Percentiles rank a stretch among this genome's conserved stretches.
phyloP scores from a whole-genome alignment of 2,888 invertebrate genomes.

The Pseudanteris insignis region DNA sequence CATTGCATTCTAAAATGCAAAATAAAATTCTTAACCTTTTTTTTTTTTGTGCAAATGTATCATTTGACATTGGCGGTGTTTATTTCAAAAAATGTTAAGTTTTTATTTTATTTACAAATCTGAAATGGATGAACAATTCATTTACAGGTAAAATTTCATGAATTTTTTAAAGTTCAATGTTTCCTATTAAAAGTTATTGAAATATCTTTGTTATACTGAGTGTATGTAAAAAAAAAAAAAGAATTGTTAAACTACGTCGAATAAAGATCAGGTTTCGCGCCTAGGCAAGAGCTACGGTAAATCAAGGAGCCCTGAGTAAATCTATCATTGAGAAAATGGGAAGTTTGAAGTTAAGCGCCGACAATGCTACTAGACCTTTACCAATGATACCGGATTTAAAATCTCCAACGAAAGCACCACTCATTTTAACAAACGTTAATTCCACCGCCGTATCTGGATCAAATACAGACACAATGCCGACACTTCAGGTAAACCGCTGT shows the following conservation, averaged over 20 bases:
- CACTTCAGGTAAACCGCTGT: slow-evolving; percentile 57
- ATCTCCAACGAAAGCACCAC: slow-evolving; percentile 36
- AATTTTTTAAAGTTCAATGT: too few relatives aligned
- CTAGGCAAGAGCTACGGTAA: slow-evolving; percentile 57
- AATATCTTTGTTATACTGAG: too few relatives aligned
- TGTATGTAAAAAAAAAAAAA: too few relatives aligned
- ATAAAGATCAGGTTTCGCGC: slow-evolving; percentile 56
- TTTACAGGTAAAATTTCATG: too few relatives aligned
- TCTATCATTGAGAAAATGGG: slow-evolving; percentile 57
- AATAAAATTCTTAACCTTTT: too few relatives aligned
- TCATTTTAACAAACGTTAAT: slow-evolving; percentile 50
- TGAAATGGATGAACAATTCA: too few relatives aligned
- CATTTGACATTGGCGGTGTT: too few relatives aligned
- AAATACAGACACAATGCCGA: slow-evolving; percentile 63
- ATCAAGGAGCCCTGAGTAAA: slow-evolving; percentile 54
- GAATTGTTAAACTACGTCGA: slow-evolving; percentile 10
- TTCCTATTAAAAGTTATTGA: too few relatives aligned
- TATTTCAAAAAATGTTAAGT: too few relatives aligned
- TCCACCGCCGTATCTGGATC: slow-evolving; percentile 43
- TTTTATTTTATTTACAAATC: too few relatives aligned
- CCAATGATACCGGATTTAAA: slow-evolving; percentile 53
- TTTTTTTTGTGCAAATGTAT: too few relatives aligned
- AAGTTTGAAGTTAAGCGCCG: slow-evolving; percentile 54
- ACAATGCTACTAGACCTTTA: slow-evolving; percentile 54
- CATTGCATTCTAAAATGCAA: too few relatives aligned